Evolutionary conservation across 2,113 vertebrate genomes (phyloP).

Genomic region (Glaucomys volans): DNA sequence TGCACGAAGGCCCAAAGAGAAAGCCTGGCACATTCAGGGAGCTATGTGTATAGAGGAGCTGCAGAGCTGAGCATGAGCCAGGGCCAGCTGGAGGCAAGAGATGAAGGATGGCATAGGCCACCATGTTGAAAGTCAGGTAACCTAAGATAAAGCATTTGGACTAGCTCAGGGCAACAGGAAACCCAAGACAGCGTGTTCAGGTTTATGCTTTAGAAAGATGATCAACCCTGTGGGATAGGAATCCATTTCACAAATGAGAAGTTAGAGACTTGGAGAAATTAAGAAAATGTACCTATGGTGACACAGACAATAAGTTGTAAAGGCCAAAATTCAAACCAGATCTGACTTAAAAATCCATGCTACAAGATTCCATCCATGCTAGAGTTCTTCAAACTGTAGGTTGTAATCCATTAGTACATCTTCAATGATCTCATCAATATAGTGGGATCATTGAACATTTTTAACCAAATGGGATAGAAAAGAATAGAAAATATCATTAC

Average conservation of each 20-base stretch:
- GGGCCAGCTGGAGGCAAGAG: background rate
- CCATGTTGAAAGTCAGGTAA: background rate
- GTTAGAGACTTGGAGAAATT: background rate
- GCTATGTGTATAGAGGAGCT: background rate
- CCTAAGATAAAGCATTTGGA: background rate
- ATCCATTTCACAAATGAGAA: conserved; percentile 19
- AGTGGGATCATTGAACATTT: background rate
- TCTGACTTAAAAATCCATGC: background rate
- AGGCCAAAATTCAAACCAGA: background rate
- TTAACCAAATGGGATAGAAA: background rate
- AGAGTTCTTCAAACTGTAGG: background rate
- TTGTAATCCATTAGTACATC: background rate
- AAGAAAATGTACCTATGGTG: background rate
- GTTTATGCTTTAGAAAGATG: background rate
- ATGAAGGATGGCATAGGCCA: background rate
- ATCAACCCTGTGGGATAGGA: background rate
- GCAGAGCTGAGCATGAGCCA: background rate
- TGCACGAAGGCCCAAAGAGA: background rate
- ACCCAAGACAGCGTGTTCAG: background rate
- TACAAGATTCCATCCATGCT: background rate
- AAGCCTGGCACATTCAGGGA: background rate
- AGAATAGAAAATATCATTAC: conserved; percentile 15
- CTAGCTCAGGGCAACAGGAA: background rate
- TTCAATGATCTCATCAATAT: conserved; percentile 16
- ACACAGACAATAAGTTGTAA: background rate